Evolutionary conservation across 2,888 invertebrate species (phyloP), one percentile per base, ranked within the genome.

Genomic region (Lobophora halterata): DNA sequence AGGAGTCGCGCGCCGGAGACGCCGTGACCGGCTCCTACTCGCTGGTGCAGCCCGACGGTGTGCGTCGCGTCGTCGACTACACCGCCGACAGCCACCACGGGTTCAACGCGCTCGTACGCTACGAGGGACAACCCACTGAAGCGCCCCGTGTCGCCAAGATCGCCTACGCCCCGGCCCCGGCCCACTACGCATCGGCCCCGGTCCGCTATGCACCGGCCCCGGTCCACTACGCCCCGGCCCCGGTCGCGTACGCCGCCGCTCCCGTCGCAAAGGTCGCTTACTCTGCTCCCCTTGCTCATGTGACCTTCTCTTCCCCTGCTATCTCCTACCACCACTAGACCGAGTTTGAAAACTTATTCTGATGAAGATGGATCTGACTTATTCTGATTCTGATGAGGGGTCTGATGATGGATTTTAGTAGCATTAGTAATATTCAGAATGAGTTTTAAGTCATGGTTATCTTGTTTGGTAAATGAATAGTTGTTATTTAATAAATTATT

Each of bases 21-120:
- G 65, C 58, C 47, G 81, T 87, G 19, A 81, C 81, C 34, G 87
- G 88, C 46, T 81, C 75, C 14, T 87, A 88, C 73, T 83, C 87
- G 3, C 73, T 88, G 11, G 64, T 88, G 25, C 87, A 88, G 44
- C 85, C 86, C 43, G 87, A 88, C 29, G 87, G 88, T 0, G 71
- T 78, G 26, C 72, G 63, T 52, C 81, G 87, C 50, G 74, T 86
- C 43, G 87, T 87, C 3, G 82, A 85, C 40, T 87, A 87, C 73
- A 74, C 79, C 57, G 61, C 85, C 10, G 85, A 86, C 61, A 68
- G 72, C 33, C 73, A 61, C 40, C 58, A 78, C 59, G 88, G 88
- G 24, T 88, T 87, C 73, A 85, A 81, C 66, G 87, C 88, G 14
- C 61, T 67, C 38, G 87, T 87, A 8, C 77, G 77, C 27, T 83